A percentile compares a stretch with the other conserved stretches of the same genome.
phyloP scores from a whole-genome alignment of 2,888 invertebrate genomes.

The Cheilosia vulpina region DNA sequence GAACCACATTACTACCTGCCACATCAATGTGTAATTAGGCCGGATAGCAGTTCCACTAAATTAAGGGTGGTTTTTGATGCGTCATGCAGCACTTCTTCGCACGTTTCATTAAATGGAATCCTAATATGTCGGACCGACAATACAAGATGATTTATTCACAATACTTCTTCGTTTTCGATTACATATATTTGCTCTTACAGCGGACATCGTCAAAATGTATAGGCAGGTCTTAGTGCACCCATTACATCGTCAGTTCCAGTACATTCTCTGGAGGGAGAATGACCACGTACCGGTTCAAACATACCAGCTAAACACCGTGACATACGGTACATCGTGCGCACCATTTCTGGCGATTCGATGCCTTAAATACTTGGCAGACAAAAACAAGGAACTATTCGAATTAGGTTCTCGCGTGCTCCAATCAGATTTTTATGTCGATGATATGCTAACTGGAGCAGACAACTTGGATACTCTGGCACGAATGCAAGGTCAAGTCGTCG shows the following conservation, averaged over 20 bases:
- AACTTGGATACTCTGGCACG: not conserved
- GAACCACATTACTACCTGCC: too few species aligned
- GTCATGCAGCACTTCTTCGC: conserved; percentile 36
- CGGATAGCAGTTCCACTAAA: too few species aligned
- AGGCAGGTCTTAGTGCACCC: conserved; percentile 52
- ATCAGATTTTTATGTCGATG: not conserved
- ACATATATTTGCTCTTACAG: conserved; percentile 31
- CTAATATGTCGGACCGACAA: conserved; percentile 61
- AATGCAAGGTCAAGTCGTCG: not conserved
- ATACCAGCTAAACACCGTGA: not conserved
- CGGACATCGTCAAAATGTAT: conserved; percentile 71
- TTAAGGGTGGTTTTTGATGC: conserved; percentile 36
- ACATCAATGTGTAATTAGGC: too few species aligned
- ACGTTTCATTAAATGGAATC: too few species aligned
- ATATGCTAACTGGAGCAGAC: not conserved
- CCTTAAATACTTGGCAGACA: not conserved
- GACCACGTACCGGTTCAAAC: too few species aligned
- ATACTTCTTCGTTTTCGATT: conserved; percentile 58
- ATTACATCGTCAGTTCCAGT: conserved; percentile 16
- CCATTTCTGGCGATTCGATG: conserved; percentile 15
- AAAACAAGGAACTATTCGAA: not conserved
- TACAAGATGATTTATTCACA: conserved; percentile 48
- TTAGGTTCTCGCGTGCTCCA: not conserved
- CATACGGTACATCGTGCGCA: not conserved
- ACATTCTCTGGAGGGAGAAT: too few species aligned